Conservation (phyloP, 23 tunicate species). For the Styela clava region DNA sequence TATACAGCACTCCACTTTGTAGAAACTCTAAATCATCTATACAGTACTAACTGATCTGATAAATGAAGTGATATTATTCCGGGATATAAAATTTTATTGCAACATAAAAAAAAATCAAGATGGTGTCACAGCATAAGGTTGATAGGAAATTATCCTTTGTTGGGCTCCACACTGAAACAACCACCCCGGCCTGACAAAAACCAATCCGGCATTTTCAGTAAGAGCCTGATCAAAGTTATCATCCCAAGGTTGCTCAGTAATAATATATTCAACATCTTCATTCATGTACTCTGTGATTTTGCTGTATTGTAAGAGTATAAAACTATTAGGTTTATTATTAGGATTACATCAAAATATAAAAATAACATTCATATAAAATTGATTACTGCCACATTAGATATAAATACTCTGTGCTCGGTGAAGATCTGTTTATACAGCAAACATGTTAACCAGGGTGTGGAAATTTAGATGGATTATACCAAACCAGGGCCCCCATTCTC, state of each 20-base stretch:
- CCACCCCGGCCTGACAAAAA: constrained; percentile 55
- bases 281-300: constrained; percentile 47
- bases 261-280: constrained; percentile 55
- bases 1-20: too few relatives aligned
- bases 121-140: constrained; percentile 21
- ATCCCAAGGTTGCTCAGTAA: constrained; percentile 58
- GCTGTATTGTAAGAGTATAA: neutral
- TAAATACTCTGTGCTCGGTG: too few relatives aligned
- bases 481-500: too few relatives aligned
- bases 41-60: too few relatives aligned
- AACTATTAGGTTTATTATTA: neutral
- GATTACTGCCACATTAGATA: too few relatives aligned
- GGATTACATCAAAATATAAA: neutral
- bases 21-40: too few relatives aligned
- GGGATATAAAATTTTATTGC: constrained; percentile 11
- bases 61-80: too few relatives aligned
- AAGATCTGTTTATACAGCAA: too few relatives aligned
- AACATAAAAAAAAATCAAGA: neutral
- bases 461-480: too few relatives aligned
- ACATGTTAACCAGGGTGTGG: too few relatives aligned
- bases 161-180: constrained; percentile 52
- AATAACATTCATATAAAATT: neutral
- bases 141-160: constrained; percentile 36
- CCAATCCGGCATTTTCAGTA: constrained; percentile 27
- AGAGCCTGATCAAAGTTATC: constrained; percentile 52